Evolutionary conservation across 2,113 vertebrate species (phyloP), one percentile per base, ranked within the genome.

Genomic region (Notothenia coriiceps): DNA sequence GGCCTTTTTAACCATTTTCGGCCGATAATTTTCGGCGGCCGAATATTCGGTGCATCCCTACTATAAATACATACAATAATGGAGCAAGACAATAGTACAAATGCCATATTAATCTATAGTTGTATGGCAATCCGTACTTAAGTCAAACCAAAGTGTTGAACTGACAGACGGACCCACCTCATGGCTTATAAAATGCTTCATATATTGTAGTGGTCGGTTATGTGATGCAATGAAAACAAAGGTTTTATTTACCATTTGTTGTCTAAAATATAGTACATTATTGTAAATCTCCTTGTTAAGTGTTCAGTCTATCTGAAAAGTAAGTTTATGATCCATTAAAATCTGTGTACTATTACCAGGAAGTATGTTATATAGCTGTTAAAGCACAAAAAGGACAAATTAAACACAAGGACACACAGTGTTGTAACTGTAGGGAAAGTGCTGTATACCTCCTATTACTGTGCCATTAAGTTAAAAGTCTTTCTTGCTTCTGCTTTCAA

Each of bases 401-500:
- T 11, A 67, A 44, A 47, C 12, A 20, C 15, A 8, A 59, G 12
- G 50, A 2, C 54, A 65, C 29, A 40, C n/a, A 43, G 10, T 6
- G 46, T 33, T 67, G 29, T 25, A 62, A 14, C 50, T 67, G 54
- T 66, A 6, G 20, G 6, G 7, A 61, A 35, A 65, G 15, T 57
- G 75, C 33, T 61, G 49, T 18, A 50, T 10, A 47, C 47, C 50
- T 63, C 49, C 43, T 61, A 12, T 75, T 13, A 56, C 22, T 40
- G 25, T 22, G 8, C 61, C 61, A 22, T 74, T 51, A 60, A 60
- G 25, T 55, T 73, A 67, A 84, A 40, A 57, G 75, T 67, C 59
- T 59, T 75, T 17, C 14, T 71, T 64, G 50, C 40, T 18, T 74
- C 46, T 60, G 59, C 20, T 25, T 80, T 57, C 10, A 47, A 29